Conservation (phyloP, 2,113 vertebrate genomes). For the Stegostoma tigrinum region DNA sequence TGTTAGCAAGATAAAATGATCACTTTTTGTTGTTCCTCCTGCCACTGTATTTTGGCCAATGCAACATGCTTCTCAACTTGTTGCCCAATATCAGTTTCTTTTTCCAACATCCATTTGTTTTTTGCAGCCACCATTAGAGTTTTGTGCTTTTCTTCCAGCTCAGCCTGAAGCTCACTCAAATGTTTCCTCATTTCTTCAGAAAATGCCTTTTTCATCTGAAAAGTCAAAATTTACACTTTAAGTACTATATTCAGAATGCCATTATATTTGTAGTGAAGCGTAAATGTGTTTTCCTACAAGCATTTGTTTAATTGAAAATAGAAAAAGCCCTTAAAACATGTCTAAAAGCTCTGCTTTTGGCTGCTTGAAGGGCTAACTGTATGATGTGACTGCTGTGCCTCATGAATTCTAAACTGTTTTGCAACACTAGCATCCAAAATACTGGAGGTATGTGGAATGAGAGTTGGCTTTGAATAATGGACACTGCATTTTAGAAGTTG, state of each 20-base stretch:
- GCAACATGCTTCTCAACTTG: conserved; percentile 55
- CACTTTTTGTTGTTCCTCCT: conserved; percentile 64
- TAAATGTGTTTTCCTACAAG: not conserved
- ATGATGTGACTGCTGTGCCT: no score
- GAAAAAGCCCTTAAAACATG: not conserved
- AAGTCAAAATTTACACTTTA: not conserved
- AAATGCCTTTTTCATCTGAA: conserved; percentile 55
- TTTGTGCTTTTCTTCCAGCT: conserved; percentile 63
- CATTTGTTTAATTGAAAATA: not conserved
- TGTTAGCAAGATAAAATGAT: not conserved
- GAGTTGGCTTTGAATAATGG: not conserved
- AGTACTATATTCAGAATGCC: not conserved
- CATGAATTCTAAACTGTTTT: conserved; percentile 3
- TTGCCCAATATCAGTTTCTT: conserved; percentile 52
- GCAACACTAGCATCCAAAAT: no score
- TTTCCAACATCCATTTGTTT: conserved; percentile 65
- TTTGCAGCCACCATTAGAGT: conserved; percentile 52
- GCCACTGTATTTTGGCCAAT: conserved; percentile 55
- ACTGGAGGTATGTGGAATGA: not conserved
- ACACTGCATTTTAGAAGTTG: not conserved
- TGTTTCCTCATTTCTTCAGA: conserved; percentile 54
- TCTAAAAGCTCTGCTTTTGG: not conserved
- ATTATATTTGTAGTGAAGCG: not conserved
- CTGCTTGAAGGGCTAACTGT: not conserved
- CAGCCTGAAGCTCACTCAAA: conserved; percentile 56